phyloP scores from a whole-genome alignment of 2,113 vertebrate genomes.

The Tenebrosternarchus preto region DNA sequence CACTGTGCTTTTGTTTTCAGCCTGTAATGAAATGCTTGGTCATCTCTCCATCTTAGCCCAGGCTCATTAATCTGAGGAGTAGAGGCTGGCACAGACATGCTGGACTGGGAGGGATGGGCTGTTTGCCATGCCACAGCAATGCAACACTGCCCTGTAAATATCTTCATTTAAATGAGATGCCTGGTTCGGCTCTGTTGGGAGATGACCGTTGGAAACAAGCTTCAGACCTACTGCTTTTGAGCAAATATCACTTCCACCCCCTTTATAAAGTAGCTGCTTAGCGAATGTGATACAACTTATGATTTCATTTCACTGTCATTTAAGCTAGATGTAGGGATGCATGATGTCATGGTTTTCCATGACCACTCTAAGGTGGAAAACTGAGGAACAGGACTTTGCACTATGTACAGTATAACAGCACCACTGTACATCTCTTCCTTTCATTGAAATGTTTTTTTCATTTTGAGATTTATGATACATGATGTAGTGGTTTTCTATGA shows the following conservation, averaged over 20 bases:
- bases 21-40: conserved; percentile 53
- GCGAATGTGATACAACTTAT: neutral
- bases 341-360: too few relatives aligned
- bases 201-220: neutral
- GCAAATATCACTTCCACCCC: conserved; percentile 3
- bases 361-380: too few relatives aligned
- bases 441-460: too few relatives aligned
- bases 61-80: conserved; percentile 46
- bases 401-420: too few relatives aligned
- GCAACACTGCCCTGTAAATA: conserved; percentile 35
- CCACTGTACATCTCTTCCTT: too few relatives aligned
- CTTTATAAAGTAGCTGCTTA: neutral
- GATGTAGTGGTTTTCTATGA: too few relatives aligned
- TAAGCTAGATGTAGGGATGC: neutral
- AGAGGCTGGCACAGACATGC: conserved; percentile 13
- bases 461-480: neutral
- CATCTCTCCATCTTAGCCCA: conserved; percentile 32
- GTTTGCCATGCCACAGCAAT: conserved; percentile 43
- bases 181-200: conserved; percentile 14
- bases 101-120: conserved; percentile 25
- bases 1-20: conserved; percentile 35
- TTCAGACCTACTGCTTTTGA: neutral
- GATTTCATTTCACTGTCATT: neutral
- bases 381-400: too few relatives aligned
- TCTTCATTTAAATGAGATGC: conserved; percentile 47